Conservation (phyloP, 2,113 vertebrate species). For the Anthoscopus minutus region DNA sequence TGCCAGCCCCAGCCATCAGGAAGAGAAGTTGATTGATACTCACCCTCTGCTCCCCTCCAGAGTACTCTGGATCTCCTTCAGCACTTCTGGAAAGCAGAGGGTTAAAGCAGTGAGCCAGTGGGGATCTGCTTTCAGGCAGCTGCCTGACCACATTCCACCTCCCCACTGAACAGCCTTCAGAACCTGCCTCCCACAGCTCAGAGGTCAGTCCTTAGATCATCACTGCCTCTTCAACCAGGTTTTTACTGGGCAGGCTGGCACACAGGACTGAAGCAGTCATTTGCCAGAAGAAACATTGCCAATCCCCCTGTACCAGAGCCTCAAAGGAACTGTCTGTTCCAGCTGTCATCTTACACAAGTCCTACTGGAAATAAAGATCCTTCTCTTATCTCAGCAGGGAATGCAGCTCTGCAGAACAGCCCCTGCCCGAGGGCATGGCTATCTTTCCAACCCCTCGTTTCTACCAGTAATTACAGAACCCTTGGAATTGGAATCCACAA, state of each 20-base stretch:
- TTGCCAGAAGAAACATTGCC: background rate
- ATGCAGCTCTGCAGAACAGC: background rate
- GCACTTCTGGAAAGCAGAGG: conserved; percentile 77
- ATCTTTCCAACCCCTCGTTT: background rate
- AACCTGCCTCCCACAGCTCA: background rate
- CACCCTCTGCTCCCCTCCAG: conserved; percentile 86
- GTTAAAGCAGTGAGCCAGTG: conserved; percentile 18
- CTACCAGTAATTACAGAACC: background rate
- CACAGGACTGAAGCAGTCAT: background rate
- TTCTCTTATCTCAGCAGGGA: background rate
- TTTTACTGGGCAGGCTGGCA: background rate
- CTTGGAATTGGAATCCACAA: background rate
- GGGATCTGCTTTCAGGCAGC: background rate
- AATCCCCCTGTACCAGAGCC: background rate
- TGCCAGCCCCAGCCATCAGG: background rate
- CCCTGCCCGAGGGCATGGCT: background rate
- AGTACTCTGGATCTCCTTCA: conserved; percentile 95
- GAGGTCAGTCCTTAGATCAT: background rate
- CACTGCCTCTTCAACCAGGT: background rate
- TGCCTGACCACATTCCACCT: conserved; percentile 6
- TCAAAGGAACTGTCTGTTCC: background rate
- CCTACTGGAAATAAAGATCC: background rate
- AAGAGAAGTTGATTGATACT: conserved; percentile 54
- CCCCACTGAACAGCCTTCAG: background rate
- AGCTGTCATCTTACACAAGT: background rate